These are phyloP conservation scores for Acanthaster planci DNA, from an alignment of 35 echinoderm and acorn worm species.

Conservation along the genomic window DNA sequence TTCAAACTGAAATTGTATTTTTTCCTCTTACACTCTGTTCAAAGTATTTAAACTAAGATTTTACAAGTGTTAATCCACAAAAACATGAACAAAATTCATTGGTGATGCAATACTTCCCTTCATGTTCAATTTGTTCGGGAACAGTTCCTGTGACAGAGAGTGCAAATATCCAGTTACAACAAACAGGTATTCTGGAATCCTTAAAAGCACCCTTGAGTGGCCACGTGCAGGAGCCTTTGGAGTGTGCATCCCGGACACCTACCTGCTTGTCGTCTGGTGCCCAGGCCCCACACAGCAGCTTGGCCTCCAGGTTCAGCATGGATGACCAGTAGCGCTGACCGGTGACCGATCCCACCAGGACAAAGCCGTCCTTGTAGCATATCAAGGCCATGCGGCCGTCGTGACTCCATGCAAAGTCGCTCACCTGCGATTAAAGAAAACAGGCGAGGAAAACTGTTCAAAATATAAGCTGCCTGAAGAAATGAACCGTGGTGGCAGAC, in stretches of 20 bases:
- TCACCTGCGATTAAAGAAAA: slow-evolving; percentile 49
- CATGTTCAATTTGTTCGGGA: no score
- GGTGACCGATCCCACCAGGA: slow-evolving; percentile 92
- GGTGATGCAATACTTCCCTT: no score
- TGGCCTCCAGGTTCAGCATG: slow-evolving; percentile 88
- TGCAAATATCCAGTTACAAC: no score
- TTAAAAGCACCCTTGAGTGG: no score
- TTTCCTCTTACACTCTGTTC: no score
- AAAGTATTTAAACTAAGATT: no score
- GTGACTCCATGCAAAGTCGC: slow-evolving; percentile 97
- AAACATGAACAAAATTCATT: no score
- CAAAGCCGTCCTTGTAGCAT: slow-evolving; percentile 99
- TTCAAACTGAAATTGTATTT: no score
- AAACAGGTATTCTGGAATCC: no score
- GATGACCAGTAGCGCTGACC: slow-evolving; percentile 99
- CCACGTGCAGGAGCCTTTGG: no score
- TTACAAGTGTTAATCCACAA: no score
- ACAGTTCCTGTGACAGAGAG: no score
- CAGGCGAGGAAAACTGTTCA: background rate
- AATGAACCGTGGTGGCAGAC: background rate
- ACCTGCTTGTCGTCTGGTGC: slow-evolving; percentile 98
- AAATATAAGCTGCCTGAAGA: background rate
- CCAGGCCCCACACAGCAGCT: slow-evolving; percentile 92
- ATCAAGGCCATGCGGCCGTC: slow-evolving; percentile 95
- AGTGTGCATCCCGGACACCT: background rate